phyloP scores from a whole-genome alignment of 2,113 vertebrate species.

The Neolamprologus kungweensis region DNA sequence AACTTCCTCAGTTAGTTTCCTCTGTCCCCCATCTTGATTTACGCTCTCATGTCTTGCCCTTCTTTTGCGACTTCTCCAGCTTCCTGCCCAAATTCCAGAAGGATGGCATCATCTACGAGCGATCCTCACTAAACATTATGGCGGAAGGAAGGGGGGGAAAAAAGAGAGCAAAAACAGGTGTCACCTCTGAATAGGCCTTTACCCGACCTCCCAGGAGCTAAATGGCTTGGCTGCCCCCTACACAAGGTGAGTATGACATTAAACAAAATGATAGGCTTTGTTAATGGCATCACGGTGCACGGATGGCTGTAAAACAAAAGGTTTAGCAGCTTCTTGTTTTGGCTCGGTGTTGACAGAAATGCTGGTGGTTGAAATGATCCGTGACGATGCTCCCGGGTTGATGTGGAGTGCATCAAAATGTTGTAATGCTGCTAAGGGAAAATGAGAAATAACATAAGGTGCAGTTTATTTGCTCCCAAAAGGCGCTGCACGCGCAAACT shows the following conservation, averaged over 20 bases:
- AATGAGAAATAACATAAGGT: neutral
- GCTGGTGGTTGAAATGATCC: slow-evolving; percentile 9
- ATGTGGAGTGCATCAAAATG: slow-evolving; percentile 1
- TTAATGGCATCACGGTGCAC: neutral
- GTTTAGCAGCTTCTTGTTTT: slow-evolving; percentile 16
- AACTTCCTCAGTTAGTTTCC: slow-evolving; percentile 14
- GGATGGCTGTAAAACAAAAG: slow-evolving; percentile 27
- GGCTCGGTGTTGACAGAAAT: neutral
- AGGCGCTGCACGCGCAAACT: neutral
- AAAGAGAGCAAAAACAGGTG: slow-evolving; percentile 38
- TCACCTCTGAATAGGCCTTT: neutral
- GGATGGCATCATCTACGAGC: neutral
- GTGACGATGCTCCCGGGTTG: neutral
- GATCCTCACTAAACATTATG: neutral
- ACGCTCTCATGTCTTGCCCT: neutral
- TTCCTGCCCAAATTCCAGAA: slow-evolving; percentile 37
- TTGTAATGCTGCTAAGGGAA: neutral
- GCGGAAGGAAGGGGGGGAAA: fast-evolving
- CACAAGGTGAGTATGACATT: slow-evolving; percentile 16
- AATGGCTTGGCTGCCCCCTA: neutral
- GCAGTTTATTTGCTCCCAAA: neutral
- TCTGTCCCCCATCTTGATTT: slow-evolving; percentile 34
- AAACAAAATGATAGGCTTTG: slow-evolving; percentile 10
- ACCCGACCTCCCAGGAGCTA: slow-evolving; percentile 4
- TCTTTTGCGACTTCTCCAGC: neutral